phyloP scores from a whole-genome alignment of 2,888 invertebrate species.

The Erebia aethiops region DNA sequence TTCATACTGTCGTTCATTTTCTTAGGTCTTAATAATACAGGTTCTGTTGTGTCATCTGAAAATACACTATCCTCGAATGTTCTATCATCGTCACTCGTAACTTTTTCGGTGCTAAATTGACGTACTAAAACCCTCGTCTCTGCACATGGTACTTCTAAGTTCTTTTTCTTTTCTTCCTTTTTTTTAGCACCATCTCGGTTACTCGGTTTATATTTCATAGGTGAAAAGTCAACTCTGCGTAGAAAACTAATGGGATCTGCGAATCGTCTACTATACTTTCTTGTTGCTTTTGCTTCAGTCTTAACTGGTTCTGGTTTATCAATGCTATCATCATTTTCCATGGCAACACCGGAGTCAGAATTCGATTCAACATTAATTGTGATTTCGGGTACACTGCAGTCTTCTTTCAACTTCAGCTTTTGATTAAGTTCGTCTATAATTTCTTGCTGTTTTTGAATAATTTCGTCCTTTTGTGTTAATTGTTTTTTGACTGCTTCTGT shows the following conservation, averaged over 20 bases:
- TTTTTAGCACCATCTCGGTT: constrained; percentile 64
- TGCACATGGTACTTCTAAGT: constrained; percentile 59
- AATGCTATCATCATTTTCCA: constrained; percentile 67
- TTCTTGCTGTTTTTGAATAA: constrained; percentile 66
- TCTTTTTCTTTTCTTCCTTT: constrained; percentile 70
- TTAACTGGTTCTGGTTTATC: constrained; percentile 58
- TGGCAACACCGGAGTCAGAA: constrained; percentile 75
- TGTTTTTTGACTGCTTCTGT: constrained; percentile 70
- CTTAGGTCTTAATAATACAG: constrained; percentile 64
- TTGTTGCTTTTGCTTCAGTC: constrained; percentile 60
- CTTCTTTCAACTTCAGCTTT: constrained; percentile 57
- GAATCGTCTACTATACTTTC: constrained; percentile 73
- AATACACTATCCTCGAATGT: constrained; percentile 58
- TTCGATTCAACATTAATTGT: constrained; percentile 68
- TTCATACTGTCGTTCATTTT: constrained; percentile 77
- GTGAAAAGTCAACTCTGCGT: constrained; percentile 75
- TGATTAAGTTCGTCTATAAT: constrained; percentile 67
- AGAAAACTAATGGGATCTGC: constrained; percentile 77
- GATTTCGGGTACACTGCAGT: constrained; percentile 64
- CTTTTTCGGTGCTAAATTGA: constrained; percentile 63
- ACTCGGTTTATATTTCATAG: constrained; percentile 74
- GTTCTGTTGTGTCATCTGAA: constrained; percentile 62
- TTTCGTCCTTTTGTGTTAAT: constrained; percentile 69
- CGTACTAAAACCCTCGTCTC: constrained; percentile 56
- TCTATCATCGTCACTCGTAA: constrained; percentile 70